Evolutionary conservation across 2,888 invertebrate genomes (phyloP).

Genomic region (Leucoma salicis): DNA sequence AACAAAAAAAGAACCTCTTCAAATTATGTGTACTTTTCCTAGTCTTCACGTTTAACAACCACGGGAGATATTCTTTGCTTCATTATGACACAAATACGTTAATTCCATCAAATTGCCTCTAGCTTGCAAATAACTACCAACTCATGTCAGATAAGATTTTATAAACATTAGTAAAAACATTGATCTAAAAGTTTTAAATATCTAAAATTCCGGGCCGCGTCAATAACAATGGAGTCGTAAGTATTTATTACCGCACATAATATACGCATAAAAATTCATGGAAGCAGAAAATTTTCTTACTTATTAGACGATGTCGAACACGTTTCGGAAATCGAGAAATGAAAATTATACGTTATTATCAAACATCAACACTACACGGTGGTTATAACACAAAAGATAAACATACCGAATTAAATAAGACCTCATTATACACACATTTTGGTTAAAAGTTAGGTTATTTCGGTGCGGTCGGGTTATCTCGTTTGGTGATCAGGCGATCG

Average conservation of each 20-base stretch:
- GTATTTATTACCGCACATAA: constrained; percentile 49
- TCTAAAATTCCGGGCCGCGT: constrained; percentile 22
- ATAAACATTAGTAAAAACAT: no score
- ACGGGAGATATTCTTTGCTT: no score
- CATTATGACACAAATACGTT: no score
- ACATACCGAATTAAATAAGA: constrained; percentile 74
- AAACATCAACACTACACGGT: constrained; percentile 75
- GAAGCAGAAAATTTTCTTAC: constrained; percentile 59
- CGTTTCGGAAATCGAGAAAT: constrained; percentile 72
- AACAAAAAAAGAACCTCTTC: no score
- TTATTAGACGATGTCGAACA: constrained; percentile 70
- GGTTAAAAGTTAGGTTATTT: constrained; percentile 71
- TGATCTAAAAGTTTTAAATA: no score
- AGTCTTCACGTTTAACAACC: no score
- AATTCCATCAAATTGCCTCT: no score
- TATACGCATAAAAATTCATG: constrained; percentile 62
- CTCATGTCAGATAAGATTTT: no score
- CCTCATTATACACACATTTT: constrained; percentile 73
- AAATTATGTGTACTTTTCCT: no score
- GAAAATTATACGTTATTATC: constrained; percentile 77
- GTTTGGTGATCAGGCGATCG: constrained; percentile 57
- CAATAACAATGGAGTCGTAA: constrained; percentile 41
- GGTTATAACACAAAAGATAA: constrained; percentile 79
- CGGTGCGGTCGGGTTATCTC: constrained; percentile 63
- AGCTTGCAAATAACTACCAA: no score